These are phyloP conservation scores for Cryptocephalus primarius DNA, from an alignment of 2,888 invertebrate species.

Conservation along the genomic window DNA sequence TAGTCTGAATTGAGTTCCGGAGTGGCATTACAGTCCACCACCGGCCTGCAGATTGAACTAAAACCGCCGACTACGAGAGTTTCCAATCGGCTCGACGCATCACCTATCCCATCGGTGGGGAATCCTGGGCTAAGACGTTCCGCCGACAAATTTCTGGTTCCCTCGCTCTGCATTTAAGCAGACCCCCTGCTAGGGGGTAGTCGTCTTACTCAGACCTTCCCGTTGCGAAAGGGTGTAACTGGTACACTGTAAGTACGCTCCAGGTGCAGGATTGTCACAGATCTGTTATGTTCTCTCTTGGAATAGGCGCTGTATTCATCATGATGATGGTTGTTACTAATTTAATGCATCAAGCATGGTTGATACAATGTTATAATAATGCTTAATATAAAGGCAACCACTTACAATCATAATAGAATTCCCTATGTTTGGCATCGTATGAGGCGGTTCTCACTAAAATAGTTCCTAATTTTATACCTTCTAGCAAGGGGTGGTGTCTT, in stretches of 20 bases:
- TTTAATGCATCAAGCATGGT: too few relatives aligned
- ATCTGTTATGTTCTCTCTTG: slow-evolving; percentile 29
- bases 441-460: too few relatives aligned
- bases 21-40: too few relatives aligned
- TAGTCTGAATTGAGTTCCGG: slow-evolving; percentile 82
- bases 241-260: slow-evolving; percentile 54
- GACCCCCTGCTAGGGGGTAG: slow-evolving; percentile 62
- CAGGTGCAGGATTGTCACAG: slow-evolving; percentile 69
- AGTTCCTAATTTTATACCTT: too few relatives aligned
- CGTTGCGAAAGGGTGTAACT: slow-evolving; percentile 49
- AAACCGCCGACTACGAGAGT: slow-evolving; percentile 60
- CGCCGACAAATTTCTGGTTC: slow-evolving; percentile 61
- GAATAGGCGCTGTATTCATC: slow-evolving; percentile 22
- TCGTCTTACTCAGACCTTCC: slow-evolving; percentile 74
- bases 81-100: slow-evolving; percentile 49
- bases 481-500: too few relatives aligned
- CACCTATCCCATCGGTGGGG: slow-evolving; percentile 37
- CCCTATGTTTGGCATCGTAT: too few relatives aligned
- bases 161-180: slow-evolving; percentile 51
- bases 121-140: slow-evolving; percentile 42
- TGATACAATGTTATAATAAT: too few relatives aligned
- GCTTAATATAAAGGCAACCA: too few relatives aligned
- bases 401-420: too few relatives aligned
- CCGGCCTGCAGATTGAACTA: slow-evolving; percentile 67
- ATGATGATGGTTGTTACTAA: slow-evolving; percentile 11